Conservation (phyloP, 92 coral and sea anemone species). For the Micromussa lordhowensis region DNA sequence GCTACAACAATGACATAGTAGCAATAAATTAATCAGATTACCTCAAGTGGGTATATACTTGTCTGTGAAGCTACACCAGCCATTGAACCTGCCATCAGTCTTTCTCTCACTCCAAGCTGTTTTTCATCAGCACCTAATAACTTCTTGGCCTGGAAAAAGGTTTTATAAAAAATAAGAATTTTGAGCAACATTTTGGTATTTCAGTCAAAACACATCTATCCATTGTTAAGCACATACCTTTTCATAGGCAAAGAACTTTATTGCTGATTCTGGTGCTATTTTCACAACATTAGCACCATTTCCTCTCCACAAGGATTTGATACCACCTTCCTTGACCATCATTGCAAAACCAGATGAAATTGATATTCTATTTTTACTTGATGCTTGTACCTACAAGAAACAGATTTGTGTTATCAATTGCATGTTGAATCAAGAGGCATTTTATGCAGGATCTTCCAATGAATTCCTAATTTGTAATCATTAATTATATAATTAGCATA, state of each 20-base stretch:
- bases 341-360: conserved; percentile 80
- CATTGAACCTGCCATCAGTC: conserved; percentile 95
- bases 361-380: conserved; percentile 81
- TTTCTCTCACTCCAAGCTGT: conserved; percentile 86
- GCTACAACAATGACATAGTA: neutral
- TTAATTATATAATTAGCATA: no score
- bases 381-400: conserved; percentile 85
- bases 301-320: conserved; percentile 96
- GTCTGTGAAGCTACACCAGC: conserved; percentile 99
- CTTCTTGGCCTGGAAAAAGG: conserved; percentile 84
- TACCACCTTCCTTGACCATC: conserved; percentile 92
- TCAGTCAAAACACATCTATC: neutral
- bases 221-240: conserved; percentile 53
- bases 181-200: neutral
- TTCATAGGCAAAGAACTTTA: conserved; percentile 98
- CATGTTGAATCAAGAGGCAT: neutral
- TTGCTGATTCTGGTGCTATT: conserved; percentile 98
- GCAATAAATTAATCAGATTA: conserved; percentile 1
- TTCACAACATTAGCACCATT: conserved; percentile 98
- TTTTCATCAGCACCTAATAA: conserved; percentile 89
- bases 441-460: no score
- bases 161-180: no score
- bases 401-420: neutral
- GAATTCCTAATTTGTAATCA: no score
- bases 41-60: conserved; percentile 96